Evolutionary conservation across 2,113 vertebrate genomes (phyloP).

Genomic region (Vireo altiloquus): DNA sequence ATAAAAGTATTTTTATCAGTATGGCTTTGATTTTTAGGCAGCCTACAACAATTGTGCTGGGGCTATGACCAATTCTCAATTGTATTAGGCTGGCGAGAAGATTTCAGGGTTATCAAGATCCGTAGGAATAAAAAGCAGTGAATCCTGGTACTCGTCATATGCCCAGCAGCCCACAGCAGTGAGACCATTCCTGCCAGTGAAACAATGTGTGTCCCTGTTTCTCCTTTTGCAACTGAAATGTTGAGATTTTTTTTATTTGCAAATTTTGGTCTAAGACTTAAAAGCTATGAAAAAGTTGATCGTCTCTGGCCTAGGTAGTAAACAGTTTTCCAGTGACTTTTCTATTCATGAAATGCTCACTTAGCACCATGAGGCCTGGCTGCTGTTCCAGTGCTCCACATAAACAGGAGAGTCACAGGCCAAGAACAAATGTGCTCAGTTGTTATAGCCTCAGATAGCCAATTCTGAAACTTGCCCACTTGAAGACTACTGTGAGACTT

Average conservation of each 20-base stretch:
- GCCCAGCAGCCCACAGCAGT: neutral
- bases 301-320: neutral
- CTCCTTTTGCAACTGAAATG: neutral
- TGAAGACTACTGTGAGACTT: neutral
- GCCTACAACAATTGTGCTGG: neutral
- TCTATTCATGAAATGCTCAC: neutral
- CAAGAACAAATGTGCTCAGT: neutral
- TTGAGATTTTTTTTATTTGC: neutral
- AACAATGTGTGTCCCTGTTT: neutral
- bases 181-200: neutral
- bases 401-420: neutral
- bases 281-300: neutral
- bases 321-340: neutral
- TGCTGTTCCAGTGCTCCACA: neutral
- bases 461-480: neutral
- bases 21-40: neutral
- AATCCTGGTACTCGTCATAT: neutral
- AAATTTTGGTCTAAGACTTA: neutral
- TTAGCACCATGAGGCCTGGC: fast-evolving
- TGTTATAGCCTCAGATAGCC: neutral
- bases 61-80: neutral
- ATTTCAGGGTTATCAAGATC: neutral
- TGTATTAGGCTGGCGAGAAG: neutral
- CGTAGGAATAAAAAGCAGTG: neutral
- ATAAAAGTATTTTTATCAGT: too few species aligned